Evolutionary conservation across 2,113 vertebrate genomes (phyloP).

Genomic region (Felis chaus): DNA sequence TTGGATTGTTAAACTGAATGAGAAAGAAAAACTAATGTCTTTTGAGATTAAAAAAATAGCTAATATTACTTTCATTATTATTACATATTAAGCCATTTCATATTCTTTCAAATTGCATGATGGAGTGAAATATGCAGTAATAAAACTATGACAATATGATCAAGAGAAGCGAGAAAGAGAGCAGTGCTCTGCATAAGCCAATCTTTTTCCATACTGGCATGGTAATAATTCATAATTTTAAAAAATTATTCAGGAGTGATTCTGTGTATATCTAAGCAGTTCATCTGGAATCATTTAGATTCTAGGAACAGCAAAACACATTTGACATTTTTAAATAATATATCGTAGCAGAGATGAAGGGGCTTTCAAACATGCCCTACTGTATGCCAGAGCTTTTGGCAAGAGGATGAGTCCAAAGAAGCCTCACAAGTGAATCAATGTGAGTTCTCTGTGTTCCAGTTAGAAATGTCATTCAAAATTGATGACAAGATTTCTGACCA

Average conservation of each 20-base stretch:
- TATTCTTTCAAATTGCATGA: neutral
- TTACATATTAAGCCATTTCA: neutral
- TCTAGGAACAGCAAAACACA: slow-evolving; percentile 72
- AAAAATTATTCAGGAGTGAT: slow-evolving; percentile 68
- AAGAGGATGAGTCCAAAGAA: slow-evolving; percentile 78
- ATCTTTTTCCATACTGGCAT: slow-evolving; percentile 36
- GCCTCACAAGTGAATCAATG: slow-evolving; percentile 75
- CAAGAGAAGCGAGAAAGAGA: neutral
- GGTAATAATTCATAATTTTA: slow-evolving; percentile 69
- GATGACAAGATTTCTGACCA: slow-evolving; percentile 78
- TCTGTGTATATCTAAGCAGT: slow-evolving; percentile 66
- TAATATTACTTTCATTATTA: neutral
- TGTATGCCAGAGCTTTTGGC: slow-evolving; percentile 61
- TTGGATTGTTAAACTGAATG: neutral
- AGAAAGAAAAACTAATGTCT: neutral
- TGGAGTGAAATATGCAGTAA: neutral
- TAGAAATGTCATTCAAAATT: slow-evolving; percentile 83
- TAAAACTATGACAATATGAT: neutral
- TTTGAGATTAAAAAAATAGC: neutral
- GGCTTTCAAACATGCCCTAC: slow-evolving; percentile 77
- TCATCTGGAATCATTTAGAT: slow-evolving; percentile 79
- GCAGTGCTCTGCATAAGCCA: accelerated
- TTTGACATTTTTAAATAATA: slow-evolving; percentile 89
- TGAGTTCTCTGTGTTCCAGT: slow-evolving; percentile 66
- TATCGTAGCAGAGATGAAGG: slow-evolving; percentile 81